Conservation (phyloP, 2,113 vertebrate genomes). For the Natator depressus region DNA sequence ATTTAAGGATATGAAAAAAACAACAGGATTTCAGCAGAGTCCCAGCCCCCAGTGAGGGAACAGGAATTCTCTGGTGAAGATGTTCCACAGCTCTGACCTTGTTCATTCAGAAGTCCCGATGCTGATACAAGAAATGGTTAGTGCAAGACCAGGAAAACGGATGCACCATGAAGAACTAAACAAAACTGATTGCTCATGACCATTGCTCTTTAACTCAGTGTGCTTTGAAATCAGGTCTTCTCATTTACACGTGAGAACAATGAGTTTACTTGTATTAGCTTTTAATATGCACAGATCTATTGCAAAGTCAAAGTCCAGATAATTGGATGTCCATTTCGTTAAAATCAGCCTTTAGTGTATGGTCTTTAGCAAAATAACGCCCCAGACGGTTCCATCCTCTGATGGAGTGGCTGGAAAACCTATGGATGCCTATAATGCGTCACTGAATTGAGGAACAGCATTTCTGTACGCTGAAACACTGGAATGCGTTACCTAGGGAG, state of each 20-base stretch:
- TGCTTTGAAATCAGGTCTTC: conserved; percentile 25
- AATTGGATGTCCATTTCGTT: background rate
- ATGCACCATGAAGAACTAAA: conserved; percentile 3
- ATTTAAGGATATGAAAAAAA: background rate
- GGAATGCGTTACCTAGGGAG: no score
- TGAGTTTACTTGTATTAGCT: background rate
- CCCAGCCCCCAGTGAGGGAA: background rate
- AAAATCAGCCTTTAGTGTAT: background rate
- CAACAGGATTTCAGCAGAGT: background rate
- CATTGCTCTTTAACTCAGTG: conserved; percentile 3
- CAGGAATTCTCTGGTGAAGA: fast-evolving
- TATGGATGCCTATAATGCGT: fast-evolving
- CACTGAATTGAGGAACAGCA: fast-evolving
- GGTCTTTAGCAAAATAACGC: background rate
- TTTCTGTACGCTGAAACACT: no score
- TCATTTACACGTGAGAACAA: background rate
- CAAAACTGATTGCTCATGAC: conserved; percentile 11
- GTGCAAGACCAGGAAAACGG: conserved; percentile 34
- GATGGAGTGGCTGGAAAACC: background rate
- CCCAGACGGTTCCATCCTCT: fast-evolving
- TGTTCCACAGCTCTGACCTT: conserved; percentile 7
- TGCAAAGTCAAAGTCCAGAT: background rate
- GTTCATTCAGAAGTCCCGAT: background rate
- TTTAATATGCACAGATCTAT: background rate
- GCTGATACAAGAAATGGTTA: conserved; percentile 26